phyloP scores from a whole-genome alignment of 2,888 invertebrate genomes.

The Eugnorisma glareosa region DNA sequence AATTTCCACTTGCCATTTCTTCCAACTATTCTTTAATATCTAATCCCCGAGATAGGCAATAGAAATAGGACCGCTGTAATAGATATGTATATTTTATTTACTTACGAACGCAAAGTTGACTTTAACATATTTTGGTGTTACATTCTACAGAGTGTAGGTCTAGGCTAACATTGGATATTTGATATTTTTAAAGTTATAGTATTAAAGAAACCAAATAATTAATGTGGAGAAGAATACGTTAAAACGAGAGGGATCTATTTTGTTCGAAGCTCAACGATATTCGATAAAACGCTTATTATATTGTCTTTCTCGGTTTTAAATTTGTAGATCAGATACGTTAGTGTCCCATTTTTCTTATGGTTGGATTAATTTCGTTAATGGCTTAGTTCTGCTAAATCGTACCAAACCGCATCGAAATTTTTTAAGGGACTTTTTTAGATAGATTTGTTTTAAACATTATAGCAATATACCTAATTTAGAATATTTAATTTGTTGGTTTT shows the following conservation, averaged over 20 bases:
- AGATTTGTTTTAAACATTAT: not conserved
- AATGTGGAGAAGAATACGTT: conserved; percentile 38
- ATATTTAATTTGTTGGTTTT: not conserved
- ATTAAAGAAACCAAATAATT: conserved; percentile 64
- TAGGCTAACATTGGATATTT: conserved; percentile 54
- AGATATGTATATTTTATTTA: conserved; percentile 33
- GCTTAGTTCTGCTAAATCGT: not conserved
- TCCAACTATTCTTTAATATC: not conserved
- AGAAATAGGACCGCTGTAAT: conserved; percentile 27
- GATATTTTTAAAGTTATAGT: conserved; percentile 56
- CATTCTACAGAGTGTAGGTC: conserved; percentile 51
- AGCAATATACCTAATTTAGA: not conserved
- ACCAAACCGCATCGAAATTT: not conserved
- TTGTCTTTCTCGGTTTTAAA: conserved; percentile 40
- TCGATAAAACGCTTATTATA: conserved; percentile 35
- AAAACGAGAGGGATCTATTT: conserved; percentile 35
- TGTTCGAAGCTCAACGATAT: conserved; percentile 24
- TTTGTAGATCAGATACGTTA: conserved; percentile 12
- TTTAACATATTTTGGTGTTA: conserved; percentile 34
- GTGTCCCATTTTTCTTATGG: conserved; percentile 5
- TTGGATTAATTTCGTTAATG: conserved; percentile 5
- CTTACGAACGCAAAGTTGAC: conserved; percentile 25
- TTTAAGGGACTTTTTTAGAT: not conserved
- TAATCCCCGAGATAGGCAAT: conserved; percentile 47
- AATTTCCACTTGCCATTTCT: conserved; percentile 43